These are phyloP conservation scores for Tympanuchus pallidicinctus DNA, from an alignment of 2,113 vertebrate genomes.

Conservation along the genomic window DNA sequence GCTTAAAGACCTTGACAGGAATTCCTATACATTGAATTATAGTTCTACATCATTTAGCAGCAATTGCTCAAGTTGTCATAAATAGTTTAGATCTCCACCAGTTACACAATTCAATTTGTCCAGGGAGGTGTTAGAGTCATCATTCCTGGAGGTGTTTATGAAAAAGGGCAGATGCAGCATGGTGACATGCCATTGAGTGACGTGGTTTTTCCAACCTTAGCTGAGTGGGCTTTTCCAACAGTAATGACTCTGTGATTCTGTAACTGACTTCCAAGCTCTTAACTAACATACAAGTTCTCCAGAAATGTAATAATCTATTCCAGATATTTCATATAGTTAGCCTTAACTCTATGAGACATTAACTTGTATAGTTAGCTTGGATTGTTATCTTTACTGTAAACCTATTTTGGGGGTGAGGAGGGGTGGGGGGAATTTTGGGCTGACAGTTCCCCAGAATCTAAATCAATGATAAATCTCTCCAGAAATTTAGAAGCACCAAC, in stretches of 20 bases:
- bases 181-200: too few relatives aligned
- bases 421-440: neutral
- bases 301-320: neutral
- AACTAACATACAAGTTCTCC: neutral
- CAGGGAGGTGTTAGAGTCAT: too few relatives aligned
- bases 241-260: too few relatives aligned
- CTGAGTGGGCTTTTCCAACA: too few relatives aligned
- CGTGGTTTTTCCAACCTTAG: too few relatives aligned
- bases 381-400: neutral
- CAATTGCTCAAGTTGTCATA: neutral
- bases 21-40: neutral
- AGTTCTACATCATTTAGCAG: slow-evolving; percentile 28
- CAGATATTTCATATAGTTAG: neutral
- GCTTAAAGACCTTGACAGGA: slow-evolving; percentile 5
- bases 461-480: neutral
- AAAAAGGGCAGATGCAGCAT: too few relatives aligned
- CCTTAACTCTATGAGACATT: neutral
- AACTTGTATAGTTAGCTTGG: neutral
- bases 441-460: neutral
- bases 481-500: neutral
- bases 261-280: neutral
- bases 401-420: neutral
- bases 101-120: neutral
- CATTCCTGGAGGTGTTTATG: too few relatives aligned
- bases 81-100: slow-evolving; percentile 32